Conservation (phyloP, 2,113 vertebrate genomes). For the Neolamprologus modestus region DNA sequence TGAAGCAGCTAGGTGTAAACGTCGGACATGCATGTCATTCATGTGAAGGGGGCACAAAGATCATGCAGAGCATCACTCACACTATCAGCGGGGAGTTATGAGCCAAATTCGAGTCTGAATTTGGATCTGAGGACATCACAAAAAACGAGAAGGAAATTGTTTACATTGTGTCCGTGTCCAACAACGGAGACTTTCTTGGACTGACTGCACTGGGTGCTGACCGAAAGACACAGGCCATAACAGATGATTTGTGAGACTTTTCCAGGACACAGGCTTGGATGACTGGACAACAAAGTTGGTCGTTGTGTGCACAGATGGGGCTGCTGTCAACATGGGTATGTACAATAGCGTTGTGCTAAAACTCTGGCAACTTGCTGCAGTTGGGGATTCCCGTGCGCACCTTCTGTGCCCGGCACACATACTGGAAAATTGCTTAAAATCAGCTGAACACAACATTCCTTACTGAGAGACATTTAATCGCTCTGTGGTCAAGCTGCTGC, state of each 20-base stretch:
- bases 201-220: background rate
- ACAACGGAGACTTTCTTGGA: background rate
- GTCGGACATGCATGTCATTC: background rate
- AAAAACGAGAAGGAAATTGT: background rate
- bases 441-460: background rate
- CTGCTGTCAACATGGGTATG: background rate
- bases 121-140: background rate
- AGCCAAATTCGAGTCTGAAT: background rate
- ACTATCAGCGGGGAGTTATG: background rate
- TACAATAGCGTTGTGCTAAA: background rate
- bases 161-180: background rate
- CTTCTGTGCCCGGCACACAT: fast-evolving
- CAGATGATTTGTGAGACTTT: background rate
- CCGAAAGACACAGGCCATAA: fast-evolving
- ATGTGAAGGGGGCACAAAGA: background rate
- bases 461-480: background rate
- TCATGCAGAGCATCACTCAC: background rate
- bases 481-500: background rate
- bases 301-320: fast-evolving
- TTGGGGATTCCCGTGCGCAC: background rate
- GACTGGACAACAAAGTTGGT: background rate
- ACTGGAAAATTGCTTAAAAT: background rate
- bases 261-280: background rate
- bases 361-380: background rate
- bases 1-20: background rate